phyloP scores from a whole-genome alignment of 2,888 invertebrate genomes.

The Prenolepis imparis region DNA sequence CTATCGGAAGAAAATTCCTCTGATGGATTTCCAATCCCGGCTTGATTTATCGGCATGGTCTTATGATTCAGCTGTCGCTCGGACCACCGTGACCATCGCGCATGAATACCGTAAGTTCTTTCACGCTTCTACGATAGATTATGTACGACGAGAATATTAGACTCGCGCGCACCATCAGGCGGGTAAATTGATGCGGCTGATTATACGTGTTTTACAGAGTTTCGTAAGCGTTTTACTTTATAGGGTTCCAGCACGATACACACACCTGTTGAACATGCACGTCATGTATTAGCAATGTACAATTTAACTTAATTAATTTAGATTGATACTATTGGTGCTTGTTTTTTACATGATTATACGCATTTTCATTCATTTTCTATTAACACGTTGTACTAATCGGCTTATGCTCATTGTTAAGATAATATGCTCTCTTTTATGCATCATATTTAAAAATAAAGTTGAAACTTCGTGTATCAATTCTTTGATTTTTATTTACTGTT shows the following conservation, averaged over 20 bases:
- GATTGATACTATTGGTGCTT: conserved; percentile 31
- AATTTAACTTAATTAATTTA: conserved; percentile 50
- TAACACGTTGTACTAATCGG: background rate
- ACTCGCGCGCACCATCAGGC: conserved; percentile 41
- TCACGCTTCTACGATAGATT: conserved; percentile 54
- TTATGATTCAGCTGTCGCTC: conserved; percentile 61
- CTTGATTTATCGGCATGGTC: conserved; percentile 81
- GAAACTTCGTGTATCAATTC: background rate
- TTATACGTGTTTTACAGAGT: conserved; percentile 53
- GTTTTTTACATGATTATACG: conserved; percentile 23
- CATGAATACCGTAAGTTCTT: conserved; percentile 62
- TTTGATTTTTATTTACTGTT: background rate
- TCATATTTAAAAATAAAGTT: background rate
- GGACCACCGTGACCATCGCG: conserved; percentile 43
- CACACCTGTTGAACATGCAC: conserved; percentile 48
- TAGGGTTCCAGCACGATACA: background rate
- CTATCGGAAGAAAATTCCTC: conserved; percentile 70
- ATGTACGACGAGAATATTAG: conserved; percentile 50
- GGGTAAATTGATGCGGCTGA: conserved; percentile 43
- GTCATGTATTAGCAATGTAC: conserved; percentile 30
- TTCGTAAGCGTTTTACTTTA: conserved; percentile 47
- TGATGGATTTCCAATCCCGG: conserved; percentile 79
- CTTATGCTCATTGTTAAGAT: background rate
- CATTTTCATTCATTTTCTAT: conserved; percentile 15
- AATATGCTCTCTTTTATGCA: background rate